Percentiles rank a stretch among this genome's conserved stretches.
Evolutionary conservation across 2,113 vertebrate species (phyloP).

Genomic region (Sterrhoptilus dennistouni): DNA sequence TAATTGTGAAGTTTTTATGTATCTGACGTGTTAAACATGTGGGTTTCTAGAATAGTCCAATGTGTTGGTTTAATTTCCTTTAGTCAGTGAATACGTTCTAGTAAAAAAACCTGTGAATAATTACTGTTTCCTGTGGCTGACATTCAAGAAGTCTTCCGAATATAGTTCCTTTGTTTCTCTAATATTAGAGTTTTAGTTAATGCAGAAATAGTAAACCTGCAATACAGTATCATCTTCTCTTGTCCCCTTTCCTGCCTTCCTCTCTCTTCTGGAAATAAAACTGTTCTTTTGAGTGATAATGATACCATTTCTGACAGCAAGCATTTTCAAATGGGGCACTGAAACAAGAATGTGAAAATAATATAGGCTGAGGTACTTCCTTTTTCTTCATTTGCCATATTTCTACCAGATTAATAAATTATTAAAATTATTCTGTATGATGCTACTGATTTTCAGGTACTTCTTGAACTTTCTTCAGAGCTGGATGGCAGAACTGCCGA

Average conservation of each 20-base stretch:
- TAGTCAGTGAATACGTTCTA: not conserved
- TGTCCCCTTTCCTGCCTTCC: not conserved
- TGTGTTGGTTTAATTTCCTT: not conserved
- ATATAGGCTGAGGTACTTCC: not conserved
- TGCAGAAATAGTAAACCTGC: not conserved
- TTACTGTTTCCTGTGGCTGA: not conserved
- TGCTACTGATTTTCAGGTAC: constrained; percentile 5
- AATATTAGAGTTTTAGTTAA: not conserved
- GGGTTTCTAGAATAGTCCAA: not conserved
- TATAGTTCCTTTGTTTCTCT: not conserved
- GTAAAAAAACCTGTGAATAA: not conserved
- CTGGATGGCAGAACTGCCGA: not conserved
- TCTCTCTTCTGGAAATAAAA: not conserved
- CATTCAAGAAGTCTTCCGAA: not conserved
- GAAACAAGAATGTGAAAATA: not conserved
- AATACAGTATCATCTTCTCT: not conserved
- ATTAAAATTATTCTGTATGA: not conserved
- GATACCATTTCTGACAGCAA: not conserved
- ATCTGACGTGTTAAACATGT: not conserved
- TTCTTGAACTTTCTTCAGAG: constrained; percentile 16
- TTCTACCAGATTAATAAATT: not conserved
- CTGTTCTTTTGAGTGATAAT: not conserved
- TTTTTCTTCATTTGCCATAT: not conserved
- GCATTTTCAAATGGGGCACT: not conserved
- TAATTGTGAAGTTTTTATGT: not conserved